Conservation (phyloP, 2,888 invertebrate genomes). For the Epinotia brunnichana region DNA sequence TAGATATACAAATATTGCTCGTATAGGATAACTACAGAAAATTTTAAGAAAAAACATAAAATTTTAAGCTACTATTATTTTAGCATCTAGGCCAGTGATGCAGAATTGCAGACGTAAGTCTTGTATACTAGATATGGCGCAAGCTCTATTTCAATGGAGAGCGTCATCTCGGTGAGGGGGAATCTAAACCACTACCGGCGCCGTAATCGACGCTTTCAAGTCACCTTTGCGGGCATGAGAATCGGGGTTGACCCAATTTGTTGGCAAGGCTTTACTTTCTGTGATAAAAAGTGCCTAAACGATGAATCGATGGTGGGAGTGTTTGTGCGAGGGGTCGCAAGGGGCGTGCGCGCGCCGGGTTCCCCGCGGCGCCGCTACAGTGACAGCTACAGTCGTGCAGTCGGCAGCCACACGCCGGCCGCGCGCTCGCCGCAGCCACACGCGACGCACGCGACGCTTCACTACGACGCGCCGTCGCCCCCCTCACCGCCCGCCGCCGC, state of each 20-base stretch:
- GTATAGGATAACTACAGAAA: no score
- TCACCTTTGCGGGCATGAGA: conserved; percentile 45
- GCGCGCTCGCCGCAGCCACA: conserved; percentile 19
- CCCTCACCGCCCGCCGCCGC: conserved; percentile 3
- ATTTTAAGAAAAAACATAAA: neutral
- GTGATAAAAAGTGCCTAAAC: conserved; percentile 63
- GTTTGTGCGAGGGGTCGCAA: conserved; percentile 52
- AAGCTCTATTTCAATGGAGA: neutral
- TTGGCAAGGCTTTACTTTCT: conserved; percentile 55
- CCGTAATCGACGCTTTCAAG: conserved; percentile 10
- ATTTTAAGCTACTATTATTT: neutral
- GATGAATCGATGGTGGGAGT: conserved; percentile 67
- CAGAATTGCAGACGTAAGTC: neutral
- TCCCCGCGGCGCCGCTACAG: conserved; percentile 51
- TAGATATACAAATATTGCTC: no score
- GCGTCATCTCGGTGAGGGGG: neutral
- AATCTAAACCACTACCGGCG: neutral
- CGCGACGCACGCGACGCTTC: conserved; percentile 17
- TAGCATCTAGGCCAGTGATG: neutral
- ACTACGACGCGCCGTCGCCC: conserved; percentile 15
- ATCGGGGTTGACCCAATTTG: conserved; percentile 58
- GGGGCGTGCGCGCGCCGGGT: conserved; percentile 62
- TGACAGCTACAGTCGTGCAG: conserved; percentile 47
- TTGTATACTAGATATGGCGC: conserved; percentile 9
- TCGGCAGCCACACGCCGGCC: conserved; percentile 42